Conservation (phyloP, 2,888 invertebrate species). For the Ommatoiulus sabulosus region DNA sequence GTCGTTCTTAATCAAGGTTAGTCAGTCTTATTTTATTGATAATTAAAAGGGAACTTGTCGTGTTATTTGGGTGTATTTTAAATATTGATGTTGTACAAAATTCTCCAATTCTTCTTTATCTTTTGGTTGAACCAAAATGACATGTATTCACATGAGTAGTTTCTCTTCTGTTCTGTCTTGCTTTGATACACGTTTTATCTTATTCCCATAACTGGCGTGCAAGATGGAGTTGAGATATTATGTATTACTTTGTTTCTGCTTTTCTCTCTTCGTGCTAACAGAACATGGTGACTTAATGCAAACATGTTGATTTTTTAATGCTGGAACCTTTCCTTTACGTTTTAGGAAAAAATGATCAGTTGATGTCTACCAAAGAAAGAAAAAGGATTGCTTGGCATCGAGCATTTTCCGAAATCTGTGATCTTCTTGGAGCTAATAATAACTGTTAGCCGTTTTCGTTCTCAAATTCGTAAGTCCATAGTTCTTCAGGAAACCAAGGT, state of each 20-base stretch:
- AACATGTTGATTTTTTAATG: neutral
- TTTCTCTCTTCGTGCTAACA: too few relatives aligned
- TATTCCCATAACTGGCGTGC: too few relatives aligned
- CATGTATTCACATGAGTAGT: too few relatives aligned
- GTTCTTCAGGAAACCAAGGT: constrained; percentile 31
- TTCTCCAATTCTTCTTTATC: too few relatives aligned
- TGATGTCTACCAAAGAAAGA: constrained; percentile 40
- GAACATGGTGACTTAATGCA: too few relatives aligned
- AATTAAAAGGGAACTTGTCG: neutral
- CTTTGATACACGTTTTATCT: too few relatives aligned
- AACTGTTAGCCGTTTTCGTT: neutral
- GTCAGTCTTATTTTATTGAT: neutral
- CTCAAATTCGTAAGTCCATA: neutral
- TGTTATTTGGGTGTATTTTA: too few relatives aligned
- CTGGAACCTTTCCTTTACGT: neutral
- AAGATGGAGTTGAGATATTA: too few relatives aligned
- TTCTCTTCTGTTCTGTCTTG: too few relatives aligned
- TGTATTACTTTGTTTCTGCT: too few relatives aligned
- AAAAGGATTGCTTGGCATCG: constrained; percentile 7
- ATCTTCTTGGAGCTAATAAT: constrained; percentile 8
- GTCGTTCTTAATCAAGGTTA: neutral
- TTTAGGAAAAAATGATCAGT: neutral
- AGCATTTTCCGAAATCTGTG: constrained; percentile 31
- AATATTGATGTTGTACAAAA: too few relatives aligned
- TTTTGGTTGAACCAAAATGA: too few relatives aligned